Conservation (phyloP, 2,797 vertebrate genomes). For the Spatula versicolor region DNA sequence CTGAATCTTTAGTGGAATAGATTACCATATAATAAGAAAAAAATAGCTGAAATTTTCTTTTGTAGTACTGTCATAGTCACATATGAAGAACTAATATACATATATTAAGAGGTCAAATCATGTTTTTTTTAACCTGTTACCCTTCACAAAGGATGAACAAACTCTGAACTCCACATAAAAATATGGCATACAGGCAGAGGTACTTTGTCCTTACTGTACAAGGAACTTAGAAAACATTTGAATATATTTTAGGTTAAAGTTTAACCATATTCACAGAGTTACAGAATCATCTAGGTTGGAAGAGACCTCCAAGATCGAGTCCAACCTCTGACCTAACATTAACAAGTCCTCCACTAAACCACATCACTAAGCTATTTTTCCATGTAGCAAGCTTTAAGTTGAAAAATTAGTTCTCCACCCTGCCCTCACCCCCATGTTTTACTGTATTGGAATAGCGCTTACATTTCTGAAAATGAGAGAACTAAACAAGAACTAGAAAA, state of each 20-base stretch:
- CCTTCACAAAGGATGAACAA: background rate
- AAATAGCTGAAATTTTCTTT: background rate
- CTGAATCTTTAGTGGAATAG: background rate
- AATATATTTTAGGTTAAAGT: background rate
- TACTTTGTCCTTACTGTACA: background rate
- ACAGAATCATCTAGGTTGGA: no score
- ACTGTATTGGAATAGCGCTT: background rate
- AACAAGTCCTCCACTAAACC: no score
- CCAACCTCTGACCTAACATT: no score
- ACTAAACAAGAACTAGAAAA: background rate
- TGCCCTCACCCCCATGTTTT: fast-evolving
- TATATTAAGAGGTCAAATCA: background rate
- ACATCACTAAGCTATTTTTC: background rate
- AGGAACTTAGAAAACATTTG: background rate
- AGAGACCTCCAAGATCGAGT: no score
- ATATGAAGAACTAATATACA: background rate
- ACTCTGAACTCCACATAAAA: background rate
- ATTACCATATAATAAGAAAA: background rate
- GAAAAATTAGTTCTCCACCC: background rate
- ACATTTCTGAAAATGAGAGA: background rate
- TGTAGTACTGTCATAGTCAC: background rate
- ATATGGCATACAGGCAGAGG: background rate
- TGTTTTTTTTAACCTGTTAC: background rate
- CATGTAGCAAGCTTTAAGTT: background rate
- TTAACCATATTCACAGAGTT: background rate